Evolutionary conservation across 2,113 vertebrate species (phyloP), one percentile per base, ranked within the genome.

Genomic region (Chaetodon auriga): DNA sequence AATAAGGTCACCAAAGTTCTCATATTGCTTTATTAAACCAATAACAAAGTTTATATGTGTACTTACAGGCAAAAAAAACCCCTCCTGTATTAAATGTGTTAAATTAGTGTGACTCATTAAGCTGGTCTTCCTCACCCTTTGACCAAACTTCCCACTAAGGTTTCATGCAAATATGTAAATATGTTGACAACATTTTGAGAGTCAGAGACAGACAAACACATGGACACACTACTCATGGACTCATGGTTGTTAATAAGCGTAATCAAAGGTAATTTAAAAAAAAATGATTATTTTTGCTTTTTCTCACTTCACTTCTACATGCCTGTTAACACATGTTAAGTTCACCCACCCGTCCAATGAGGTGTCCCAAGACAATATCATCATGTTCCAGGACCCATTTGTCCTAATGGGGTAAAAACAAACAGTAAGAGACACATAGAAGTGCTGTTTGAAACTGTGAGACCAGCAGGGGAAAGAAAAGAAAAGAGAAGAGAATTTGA

Each of bases 371-470:
- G 78, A 98, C 94, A 70, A 99, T 93, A 0, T 98, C 98, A 84
- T 98, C 97, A 0, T 99, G 98, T 61, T 97, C 96, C 68, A 99
- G 92, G 55, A 96, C 97, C 98, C 98, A 99, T 89, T 99, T 98
- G 94, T 99, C 98, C 98, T 99, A 86, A 80, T 57, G 18, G n/a
- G 71, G 55, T 41, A 51, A 25, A 78, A 78, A 66, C 10, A 0
- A 77, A 81, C 8, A 69, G n/a, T 15, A 49, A 41, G 75, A 63
- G 46, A 75, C 3, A 71, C 13, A 69, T 7, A 35, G 23, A 21
- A 7, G 46, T 19, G 19, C 46, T 30, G 30, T 21, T 41, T 38
- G 46, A 74, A 30, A 54, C 25, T 43, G 15, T 64, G 57, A 51
- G 11, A 54, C 7, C 19, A 82, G 51, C 38, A 46, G 55, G 41